These are phyloP conservation scores for Protobothrops mucrosquamatus DNA, from an alignment of 2,113 vertebrate genomes.

Conservation along the genomic window DNA sequence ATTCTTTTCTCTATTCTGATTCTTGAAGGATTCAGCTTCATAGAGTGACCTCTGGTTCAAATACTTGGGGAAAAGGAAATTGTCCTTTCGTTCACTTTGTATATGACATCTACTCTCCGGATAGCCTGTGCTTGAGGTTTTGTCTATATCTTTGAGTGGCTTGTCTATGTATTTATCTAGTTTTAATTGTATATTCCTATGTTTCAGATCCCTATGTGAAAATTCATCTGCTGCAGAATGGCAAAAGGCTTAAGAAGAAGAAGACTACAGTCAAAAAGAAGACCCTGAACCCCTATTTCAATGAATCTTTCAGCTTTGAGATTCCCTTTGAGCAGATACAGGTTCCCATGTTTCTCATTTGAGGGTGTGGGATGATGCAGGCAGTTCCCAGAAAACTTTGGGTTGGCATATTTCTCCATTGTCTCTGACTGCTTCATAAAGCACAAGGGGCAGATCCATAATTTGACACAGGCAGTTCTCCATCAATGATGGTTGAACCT, in stretches of 20 bases:
- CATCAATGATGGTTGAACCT: neutral
- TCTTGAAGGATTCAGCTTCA: neutral
- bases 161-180: neutral
- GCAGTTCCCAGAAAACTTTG: neutral
- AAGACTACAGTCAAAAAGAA: conserved; percentile 99
- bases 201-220: conserved; percentile 93
- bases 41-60: neutral
- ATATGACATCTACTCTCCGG: neutral
- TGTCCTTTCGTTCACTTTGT: neutral
- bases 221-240: conserved; percentile 95
- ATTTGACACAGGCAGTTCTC: neutral
- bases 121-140: neutral
- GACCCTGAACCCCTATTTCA: conserved; percentile 96
- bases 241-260: conserved; percentile 97
- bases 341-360: conserved; percentile 63
- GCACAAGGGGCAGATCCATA: neutral
- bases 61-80: neutral
- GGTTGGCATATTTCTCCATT: neutral
- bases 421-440: neutral
- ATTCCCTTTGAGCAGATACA: conserved; percentile 97
- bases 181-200: conserved; percentile 1
- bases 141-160: too few species aligned
- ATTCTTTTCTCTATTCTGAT: neutral
- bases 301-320: conserved; percentile 98
- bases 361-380: rapidly evolving